These are phyloP conservation scores for Eumaeus atala DNA, from an alignment of 1,140 invertebrate species.

Conservation along the genomic window DNA sequence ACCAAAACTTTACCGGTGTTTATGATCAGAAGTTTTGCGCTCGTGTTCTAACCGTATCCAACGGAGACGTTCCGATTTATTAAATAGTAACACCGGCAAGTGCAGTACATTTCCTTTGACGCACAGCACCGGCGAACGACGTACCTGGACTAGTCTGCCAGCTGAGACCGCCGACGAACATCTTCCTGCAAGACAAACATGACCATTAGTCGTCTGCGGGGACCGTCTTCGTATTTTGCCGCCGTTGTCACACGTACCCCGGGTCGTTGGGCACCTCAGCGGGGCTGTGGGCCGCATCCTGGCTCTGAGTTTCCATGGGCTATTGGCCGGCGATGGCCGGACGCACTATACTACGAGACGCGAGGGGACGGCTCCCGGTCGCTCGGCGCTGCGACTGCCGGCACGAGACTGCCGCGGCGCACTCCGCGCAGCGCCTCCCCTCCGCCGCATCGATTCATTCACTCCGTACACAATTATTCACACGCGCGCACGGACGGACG, in stretches of 20 bases:
- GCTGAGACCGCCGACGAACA: slow-evolving; percentile 99
- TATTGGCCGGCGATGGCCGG: slow-evolving; percentile 52
- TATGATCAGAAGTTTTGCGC: slow-evolving; percentile 38
- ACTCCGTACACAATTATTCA: slow-evolving; percentile 67
- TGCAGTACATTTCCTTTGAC: slow-evolving; percentile 54
- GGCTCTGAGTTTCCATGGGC: slow-evolving; percentile 82
- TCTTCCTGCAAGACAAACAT: slow-evolving; percentile 93
- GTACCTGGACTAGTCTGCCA: slow-evolving; percentile 99
- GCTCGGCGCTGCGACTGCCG: slow-evolving; percentile 83
- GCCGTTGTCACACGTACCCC: slow-evolving; percentile 79
- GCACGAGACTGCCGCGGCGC: slow-evolving; percentile 80
- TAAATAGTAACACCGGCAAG: slow-evolving; percentile 36
- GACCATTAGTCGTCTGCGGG: slow-evolving; percentile 44
- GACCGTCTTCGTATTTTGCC: slow-evolving; percentile 29
- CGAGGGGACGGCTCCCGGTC: slow-evolving; percentile 80
- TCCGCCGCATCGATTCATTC: slow-evolving; percentile 67
- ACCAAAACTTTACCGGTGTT: slow-evolving; percentile 66
- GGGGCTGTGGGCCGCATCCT: slow-evolving; percentile 84
- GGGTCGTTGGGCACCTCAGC: slow-evolving; percentile 92
- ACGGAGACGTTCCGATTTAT: slow-evolving; percentile 25
- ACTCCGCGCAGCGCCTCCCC: slow-evolving; percentile 57
- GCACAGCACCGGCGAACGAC: slow-evolving; percentile 51
- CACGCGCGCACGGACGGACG: slow-evolving; percentile 51
- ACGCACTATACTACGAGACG: slow-evolving; percentile 76
- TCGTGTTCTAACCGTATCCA: slow-evolving; percentile 33